These are phyloP conservation scores for Poeciliopsis presidionis DNA, from an alignment of 2,797 vertebrate species.

Conservation along the genomic window DNA sequence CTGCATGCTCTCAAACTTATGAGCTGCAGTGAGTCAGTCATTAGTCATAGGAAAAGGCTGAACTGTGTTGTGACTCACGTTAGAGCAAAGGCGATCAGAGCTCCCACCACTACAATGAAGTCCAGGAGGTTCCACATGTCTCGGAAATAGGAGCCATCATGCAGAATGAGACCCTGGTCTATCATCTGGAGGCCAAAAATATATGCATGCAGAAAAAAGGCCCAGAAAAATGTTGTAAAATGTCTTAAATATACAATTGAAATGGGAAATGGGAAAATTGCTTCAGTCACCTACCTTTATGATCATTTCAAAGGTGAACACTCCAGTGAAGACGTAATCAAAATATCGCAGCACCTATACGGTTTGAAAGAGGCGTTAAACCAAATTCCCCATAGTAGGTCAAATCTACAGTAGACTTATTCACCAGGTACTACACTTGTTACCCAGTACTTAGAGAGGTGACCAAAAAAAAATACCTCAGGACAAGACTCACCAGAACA, in stretches of 20 bases:
- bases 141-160: conserved; percentile 96
- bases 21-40: conserved; percentile 66
- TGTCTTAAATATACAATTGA: not conserved
- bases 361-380: conserved; percentile 11
- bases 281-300: conserved; percentile 88
- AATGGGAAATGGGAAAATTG: conserved; percentile 3
- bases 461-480: not conserved
- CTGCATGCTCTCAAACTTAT: conserved; percentile 41
- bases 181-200: conserved; percentile 88
- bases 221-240: not conserved
- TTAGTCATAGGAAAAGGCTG: conserved; percentile 64
- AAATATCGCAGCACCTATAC: conserved; percentile 95
- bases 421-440: not conserved
- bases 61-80: conserved; percentile 87
- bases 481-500: conserved; percentile 6
- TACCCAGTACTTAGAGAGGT: not conserved
- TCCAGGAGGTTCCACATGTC: conserved; percentile 99
- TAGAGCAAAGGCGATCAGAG: conserved; percentile 95
- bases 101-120: conserved; percentile 98
- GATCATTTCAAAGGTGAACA: conserved; percentile 99
- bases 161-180: conserved; percentile 96
- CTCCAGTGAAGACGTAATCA: conserved; percentile 98
- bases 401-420: not conserved
- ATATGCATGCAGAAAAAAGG: not conserved
- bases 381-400: not conserved